Percentiles rank a stretch among this genome's conserved stretches.
These are phyloP conservation scores for Hydrotaea cyrtoneurina DNA, from an alignment of 2,888 invertebrate genomes.

Conservation along the genomic window DNA sequence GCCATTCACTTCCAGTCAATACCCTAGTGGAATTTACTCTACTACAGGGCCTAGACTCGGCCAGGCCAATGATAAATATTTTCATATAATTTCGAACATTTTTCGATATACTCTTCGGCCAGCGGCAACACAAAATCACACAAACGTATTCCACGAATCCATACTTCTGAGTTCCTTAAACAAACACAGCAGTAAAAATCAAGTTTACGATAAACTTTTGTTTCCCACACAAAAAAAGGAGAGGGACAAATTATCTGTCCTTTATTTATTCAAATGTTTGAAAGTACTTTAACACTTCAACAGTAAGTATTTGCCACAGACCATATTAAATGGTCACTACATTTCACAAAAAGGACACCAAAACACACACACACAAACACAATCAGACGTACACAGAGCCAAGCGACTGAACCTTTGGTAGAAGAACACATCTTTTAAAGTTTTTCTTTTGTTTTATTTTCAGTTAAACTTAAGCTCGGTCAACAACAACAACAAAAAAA, in stretches of 20 bases:
- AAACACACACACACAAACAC: neutral
- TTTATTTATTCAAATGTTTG: conserved; percentile 36
- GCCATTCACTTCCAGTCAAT: too few relatives aligned
- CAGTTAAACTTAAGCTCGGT: neutral
- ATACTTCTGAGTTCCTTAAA: too few relatives aligned
- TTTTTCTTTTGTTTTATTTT: neutral
- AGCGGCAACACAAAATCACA: too few relatives aligned
- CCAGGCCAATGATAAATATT: too few relatives aligned
- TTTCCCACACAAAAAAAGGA: neutral
- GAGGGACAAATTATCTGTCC: conserved; percentile 13
- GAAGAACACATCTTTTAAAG: neutral
- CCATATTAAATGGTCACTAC: conserved; percentile 47
- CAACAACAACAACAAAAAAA: neutral
- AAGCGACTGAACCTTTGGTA: neutral
- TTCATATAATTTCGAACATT: too few relatives aligned
- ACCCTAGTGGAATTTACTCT: too few relatives aligned
- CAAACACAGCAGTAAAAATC: too few relatives aligned
- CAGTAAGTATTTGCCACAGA: conserved; percentile 39
- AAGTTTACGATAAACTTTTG: too few relatives aligned
- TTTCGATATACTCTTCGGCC: too few relatives aligned
- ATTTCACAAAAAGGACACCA: conserved; percentile 17
- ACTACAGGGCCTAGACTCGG: too few relatives aligned
- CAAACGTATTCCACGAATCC: too few relatives aligned
- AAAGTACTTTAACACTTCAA: conserved; percentile 36
- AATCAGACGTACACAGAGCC: neutral